Evolutionary conservation across 1,140 invertebrate species (phyloP), one percentile per base, ranked within the genome.

Genomic region (Phymorhynchus buccinoides): DNA sequence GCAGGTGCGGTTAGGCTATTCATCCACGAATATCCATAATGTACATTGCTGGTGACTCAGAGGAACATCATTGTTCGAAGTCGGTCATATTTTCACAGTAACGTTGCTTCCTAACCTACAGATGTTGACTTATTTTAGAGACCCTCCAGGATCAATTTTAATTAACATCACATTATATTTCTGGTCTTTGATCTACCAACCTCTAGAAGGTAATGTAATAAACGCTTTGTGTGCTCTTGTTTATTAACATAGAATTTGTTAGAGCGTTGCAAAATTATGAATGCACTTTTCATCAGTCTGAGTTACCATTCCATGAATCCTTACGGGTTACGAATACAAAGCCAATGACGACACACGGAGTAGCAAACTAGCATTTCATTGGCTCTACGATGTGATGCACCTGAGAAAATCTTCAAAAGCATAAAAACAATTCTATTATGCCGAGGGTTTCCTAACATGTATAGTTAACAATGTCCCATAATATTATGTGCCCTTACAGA

Each of bases 81-180:
- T 27, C 7, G 48, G 48, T 9, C 22, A 16, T 62, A 9, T 62
- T 62, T 62, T 22, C 56, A 27, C 56, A 62, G 56, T 52, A n/a
- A n/a, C n/a, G n/a, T 52, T 18, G 12, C 12, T 52, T 52, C 22
- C 48, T 52, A 62, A 73, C 30, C 44, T 78, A 52, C n/a, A 66
- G 80, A 85, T 87, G 86, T 81, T 85, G 86, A 87, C 86, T 87
- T 85, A 83, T 44, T 62, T 82, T 62, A 14, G 73, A 62, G 75
- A 52, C 75, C 56, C 35, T 56, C 44, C 80, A 39, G 79, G 86
- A 77, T 71, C 22, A 27, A n/a, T 32, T 41, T 79, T 32, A 56
- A 48, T 30, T 7, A 30, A 22, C 27, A 27, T 27, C n/a, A n/a
- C n/a, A 14, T 79, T 68, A 37, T 52, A 32, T 62, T 82, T 75